Conservation (phyloP, 2,888 invertebrate species). For the Autographa gamma region DNA sequence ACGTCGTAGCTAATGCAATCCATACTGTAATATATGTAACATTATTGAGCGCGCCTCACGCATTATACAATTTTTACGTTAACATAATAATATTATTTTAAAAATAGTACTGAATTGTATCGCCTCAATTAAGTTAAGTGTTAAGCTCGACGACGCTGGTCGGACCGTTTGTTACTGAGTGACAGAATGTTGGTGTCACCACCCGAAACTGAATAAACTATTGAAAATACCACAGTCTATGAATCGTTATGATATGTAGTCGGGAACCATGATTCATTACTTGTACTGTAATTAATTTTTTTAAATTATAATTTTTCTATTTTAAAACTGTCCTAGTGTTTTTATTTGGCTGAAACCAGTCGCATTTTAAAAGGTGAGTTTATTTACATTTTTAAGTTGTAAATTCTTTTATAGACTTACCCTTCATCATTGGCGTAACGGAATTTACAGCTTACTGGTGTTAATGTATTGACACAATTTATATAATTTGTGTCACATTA, state of each 20-base stretch:
- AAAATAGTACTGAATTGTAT: slow-evolving; percentile 64
- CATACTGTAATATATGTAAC: slow-evolving; percentile 86
- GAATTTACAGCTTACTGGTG: slow-evolving; percentile 11
- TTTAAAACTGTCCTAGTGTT: slow-evolving; percentile 76
- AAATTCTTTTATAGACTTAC: slow-evolving; percentile 7
- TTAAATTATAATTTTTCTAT: slow-evolving; percentile 89
- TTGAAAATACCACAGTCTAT: slow-evolving; percentile 49
- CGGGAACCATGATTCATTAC: slow-evolving; percentile 70
- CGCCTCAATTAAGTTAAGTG: slow-evolving; percentile 71
- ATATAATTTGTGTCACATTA: too few species aligned
- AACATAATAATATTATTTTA: slow-evolving; percentile 66
- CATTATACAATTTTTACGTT: slow-evolving; percentile 69
- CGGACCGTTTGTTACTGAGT: slow-evolving; percentile 48
- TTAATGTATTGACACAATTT: too few species aligned
- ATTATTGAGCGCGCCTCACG: slow-evolving; percentile 80
- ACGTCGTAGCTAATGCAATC: slow-evolving; percentile 84
- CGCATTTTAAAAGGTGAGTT: slow-evolving; percentile 64
- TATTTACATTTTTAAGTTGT: slow-evolving; percentile 18
- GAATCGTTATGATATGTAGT: slow-evolving; percentile 56
- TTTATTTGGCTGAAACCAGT: slow-evolving; percentile 58
- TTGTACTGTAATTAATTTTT: slow-evolving; percentile 87
- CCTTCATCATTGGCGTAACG: background rate
- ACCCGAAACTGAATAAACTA: slow-evolving; percentile 52
- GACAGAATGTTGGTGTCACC: slow-evolving; percentile 33
- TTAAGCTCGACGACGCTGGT: slow-evolving; percentile 65